Percentiles rank a stretch among this genome's conserved stretches.
phyloP scores from a whole-genome alignment of 2,888 invertebrate species.

The Aleiodes leptofemur region DNA sequence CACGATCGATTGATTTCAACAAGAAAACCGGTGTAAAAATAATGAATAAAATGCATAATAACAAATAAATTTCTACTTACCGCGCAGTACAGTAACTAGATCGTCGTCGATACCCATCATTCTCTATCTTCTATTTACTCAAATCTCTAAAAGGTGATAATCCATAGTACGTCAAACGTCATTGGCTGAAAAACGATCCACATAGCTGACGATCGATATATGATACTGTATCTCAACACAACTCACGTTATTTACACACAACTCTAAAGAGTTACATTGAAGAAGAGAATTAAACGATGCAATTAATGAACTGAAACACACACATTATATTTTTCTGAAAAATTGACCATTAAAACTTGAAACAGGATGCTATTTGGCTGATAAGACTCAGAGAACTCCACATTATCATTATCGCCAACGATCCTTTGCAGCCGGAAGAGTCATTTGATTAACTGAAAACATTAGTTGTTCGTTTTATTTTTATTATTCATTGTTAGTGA shows the following conservation, averaged over 20 bases:
- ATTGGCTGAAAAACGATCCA: constrained; percentile 18
- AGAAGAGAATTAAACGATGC: neutral
- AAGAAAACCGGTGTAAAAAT: no score
- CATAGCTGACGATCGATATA: constrained; percentile 20
- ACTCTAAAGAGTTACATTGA: no score
- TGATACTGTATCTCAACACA: neutral
- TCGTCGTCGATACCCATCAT: constrained; percentile 61
- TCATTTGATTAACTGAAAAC: no score
- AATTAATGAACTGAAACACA: constrained; percentile 17
- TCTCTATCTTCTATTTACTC: constrained; percentile 11
- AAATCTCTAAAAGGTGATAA: constrained; percentile 20
- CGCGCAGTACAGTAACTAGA: constrained; percentile 58
- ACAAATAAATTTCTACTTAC: constrained; percentile 49
- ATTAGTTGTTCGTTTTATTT: no score
- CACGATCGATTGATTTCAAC: no score
- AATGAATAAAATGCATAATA: neutral
- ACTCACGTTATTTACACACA: constrained; percentile 9
- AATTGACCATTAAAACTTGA: neutral
- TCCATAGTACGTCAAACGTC: constrained; percentile 13
- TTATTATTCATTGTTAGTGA: neutral
- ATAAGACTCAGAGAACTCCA: neutral
- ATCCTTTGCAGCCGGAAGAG: constrained; percentile 2
- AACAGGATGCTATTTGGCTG: constrained; percentile 2
- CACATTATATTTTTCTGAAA: neutral
- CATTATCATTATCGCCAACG: neutral